Conservation (phyloP, 2,113 vertebrate genomes). For the Callorhinus ursinus region DNA sequence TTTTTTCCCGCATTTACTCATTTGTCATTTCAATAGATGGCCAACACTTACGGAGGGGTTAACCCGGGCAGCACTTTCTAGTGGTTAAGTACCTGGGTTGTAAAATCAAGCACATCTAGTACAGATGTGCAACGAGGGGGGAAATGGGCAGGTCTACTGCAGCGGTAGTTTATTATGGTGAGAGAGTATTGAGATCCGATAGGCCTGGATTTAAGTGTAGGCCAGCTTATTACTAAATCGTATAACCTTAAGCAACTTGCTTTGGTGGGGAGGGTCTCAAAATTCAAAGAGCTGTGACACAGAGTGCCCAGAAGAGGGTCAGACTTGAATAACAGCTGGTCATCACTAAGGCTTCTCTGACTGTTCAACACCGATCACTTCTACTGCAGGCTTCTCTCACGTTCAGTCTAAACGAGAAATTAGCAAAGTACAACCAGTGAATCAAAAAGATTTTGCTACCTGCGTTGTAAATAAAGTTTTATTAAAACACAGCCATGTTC, state of each 20-base stretch:
- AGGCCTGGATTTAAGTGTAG: not conserved
- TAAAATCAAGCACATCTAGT: not conserved
- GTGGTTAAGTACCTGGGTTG: not conserved
- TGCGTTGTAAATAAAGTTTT: slow-evolving; percentile 51
- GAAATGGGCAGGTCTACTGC: not conserved
- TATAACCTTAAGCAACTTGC: not conserved
- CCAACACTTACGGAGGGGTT: not conserved
- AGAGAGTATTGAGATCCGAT: not conserved
- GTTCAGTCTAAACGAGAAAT: not conserved
- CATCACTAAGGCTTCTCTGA: not conserved
- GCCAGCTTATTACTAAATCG: not conserved
- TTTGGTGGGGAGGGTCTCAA: not conserved
- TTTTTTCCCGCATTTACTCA: not conserved
- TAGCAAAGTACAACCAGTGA: not conserved
- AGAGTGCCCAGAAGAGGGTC: not conserved
- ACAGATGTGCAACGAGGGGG: not conserved
- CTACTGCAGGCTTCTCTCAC: not conserved
- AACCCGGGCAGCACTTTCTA: not conserved
- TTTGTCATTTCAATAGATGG: not conserved
- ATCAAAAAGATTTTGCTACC: not conserved
- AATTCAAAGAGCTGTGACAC: not conserved
- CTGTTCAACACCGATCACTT: not conserved
- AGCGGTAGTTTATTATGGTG: not conserved
- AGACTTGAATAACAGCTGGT: not conserved
- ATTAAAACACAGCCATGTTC: not conserved